These are phyloP conservation scores for Dissostichus mawsoni DNA, from an alignment of 2,113 vertebrate genomes.

Conservation along the genomic window DNA sequence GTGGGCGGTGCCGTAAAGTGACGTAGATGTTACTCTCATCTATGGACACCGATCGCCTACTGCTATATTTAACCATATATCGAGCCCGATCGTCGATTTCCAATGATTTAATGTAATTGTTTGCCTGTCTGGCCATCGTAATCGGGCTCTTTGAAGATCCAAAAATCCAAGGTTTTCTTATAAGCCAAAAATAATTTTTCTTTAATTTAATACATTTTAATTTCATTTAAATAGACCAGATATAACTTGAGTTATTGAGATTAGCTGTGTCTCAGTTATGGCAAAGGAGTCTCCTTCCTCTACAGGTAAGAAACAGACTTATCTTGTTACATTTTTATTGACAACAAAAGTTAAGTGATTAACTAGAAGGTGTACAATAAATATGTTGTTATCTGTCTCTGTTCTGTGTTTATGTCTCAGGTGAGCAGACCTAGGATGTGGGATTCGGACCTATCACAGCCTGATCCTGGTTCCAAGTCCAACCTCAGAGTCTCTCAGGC, in stretches of 20 bases:
- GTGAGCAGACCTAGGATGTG: conserved; percentile 26
- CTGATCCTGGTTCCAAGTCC: conserved; percentile 3
- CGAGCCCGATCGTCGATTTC: too few relatives aligned
- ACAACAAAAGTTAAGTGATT: background rate
- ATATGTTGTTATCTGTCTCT: background rate
- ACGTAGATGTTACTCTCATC: too few relatives aligned
- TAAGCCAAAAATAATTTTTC: too few relatives aligned
- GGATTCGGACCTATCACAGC: conserved; percentile 15
- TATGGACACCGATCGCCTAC: too few relatives aligned
- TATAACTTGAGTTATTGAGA: background rate
- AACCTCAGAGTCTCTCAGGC: conserved; percentile 38
- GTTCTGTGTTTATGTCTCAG: conserved; percentile 72
- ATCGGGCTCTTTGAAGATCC: too few relatives aligned
- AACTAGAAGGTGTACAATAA: background rate
- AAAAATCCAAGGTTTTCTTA: background rate
- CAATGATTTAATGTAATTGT: too few relatives aligned
- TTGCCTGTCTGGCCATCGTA: background rate
- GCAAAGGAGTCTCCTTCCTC: background rate
- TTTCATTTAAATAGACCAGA: background rate
- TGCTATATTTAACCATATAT: too few relatives aligned
- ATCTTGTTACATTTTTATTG: background rate
- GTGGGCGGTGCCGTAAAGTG: too few relatives aligned
- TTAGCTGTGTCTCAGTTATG: background rate
- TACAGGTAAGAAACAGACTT: background rate
- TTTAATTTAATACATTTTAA: too few relatives aligned